These are phyloP conservation scores for Gallinago paraguaiae DNA, from an alignment of 2,113 vertebrate species.

Conservation along the genomic window DNA sequence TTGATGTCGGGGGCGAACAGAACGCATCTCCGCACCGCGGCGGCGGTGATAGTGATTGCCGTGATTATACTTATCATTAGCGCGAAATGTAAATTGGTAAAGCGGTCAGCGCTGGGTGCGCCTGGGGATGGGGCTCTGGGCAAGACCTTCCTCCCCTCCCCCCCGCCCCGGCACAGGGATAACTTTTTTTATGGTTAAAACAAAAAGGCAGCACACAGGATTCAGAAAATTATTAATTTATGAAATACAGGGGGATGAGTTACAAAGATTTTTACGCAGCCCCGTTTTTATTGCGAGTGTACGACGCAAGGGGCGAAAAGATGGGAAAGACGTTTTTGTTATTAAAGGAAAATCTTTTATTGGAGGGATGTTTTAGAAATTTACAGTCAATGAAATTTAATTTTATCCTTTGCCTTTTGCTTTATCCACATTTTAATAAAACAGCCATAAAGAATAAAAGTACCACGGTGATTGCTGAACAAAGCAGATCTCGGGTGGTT, in stretches of 20 bases:
- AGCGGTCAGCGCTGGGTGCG: slow-evolving; percentile 33
- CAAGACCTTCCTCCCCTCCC: not conserved
- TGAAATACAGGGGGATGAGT: not conserved
- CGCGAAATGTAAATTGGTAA: slow-evolving; percentile 62
- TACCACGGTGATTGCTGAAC: slow-evolving; percentile 49
- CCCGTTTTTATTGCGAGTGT: not conserved
- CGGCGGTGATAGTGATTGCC: slow-evolving; percentile 54
- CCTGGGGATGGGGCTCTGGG: not conserved
- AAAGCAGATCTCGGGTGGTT: slow-evolving; percentile 51
- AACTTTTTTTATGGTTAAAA: not conserved
- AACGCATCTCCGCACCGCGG: slow-evolving; percentile 61
- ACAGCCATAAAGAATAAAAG: slow-evolving; percentile 22
- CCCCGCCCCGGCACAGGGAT: not conserved
- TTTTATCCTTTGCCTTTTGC: slow-evolving; percentile 59
- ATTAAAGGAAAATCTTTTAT: not conserved
- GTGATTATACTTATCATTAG: slow-evolving; percentile 59
- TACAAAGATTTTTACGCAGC: not conserved
- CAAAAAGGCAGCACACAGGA: not conserved
- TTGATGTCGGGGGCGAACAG: slow-evolving; percentile 70
- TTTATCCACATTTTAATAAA: slow-evolving; percentile 66
- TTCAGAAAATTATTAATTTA: slow-evolving; percentile 25
- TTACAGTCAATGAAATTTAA: slow-evolving; percentile 40
- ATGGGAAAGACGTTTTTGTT: slow-evolving; percentile 37
- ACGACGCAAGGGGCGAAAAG: not conserved
- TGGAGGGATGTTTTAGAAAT: slow-evolving; percentile 20